Evolutionary conservation across 2,113 vertebrate genomes (phyloP), one percentile per base, ranked within the genome.

Genomic region (Forbesichthys agassizii): DNA sequence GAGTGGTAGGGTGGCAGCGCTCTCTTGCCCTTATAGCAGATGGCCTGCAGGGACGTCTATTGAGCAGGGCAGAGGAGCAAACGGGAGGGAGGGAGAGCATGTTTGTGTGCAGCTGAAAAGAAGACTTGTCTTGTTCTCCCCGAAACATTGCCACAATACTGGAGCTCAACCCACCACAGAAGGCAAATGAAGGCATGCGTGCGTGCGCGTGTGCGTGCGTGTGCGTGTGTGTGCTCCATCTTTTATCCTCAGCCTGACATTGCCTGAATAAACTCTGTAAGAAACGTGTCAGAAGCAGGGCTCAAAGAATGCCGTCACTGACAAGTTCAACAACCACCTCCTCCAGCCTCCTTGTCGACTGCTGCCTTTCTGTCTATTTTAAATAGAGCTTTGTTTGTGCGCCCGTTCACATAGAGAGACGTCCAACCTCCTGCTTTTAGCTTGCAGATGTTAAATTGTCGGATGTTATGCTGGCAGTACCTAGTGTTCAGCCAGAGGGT

Each of bases 91-190:
- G 79, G 1, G 58, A 16, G 53, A 7, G 53, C 3, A 11, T 27
- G 56, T 58, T 27, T 20, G 56, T 64, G 78, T 60, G 52, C 69
- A 66, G 74, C 86, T 79, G 69, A 89, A 88, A 78, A 74, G 80
- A 88, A 86, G 85, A 84, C 85, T 83, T 87, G 85, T 87, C 81
- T 85, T 82, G 85, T 85, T 88, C 62, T 77, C 78, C 71, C 60
- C 27, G 12, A 78, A 88, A 84, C 73, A 66, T 61, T 61, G 42
- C 47, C 79, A 88, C 88, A 89, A 85, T 89, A 68, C 68, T 54
- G 48, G 11, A 13, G 64, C 88, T 86, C 75, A 86, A 69, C 63
- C 73, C 13, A 36, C 75, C 71, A 79, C 88, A 90, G 85, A 88
- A 82, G 88, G 86, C 78, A 18, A 80, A 85, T 67, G 81, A 82